Evolutionary conservation across 2,113 vertebrate genomes (phyloP), one percentile per base, ranked within the genome.

Genomic region (Nanorana parkeri): DNA sequence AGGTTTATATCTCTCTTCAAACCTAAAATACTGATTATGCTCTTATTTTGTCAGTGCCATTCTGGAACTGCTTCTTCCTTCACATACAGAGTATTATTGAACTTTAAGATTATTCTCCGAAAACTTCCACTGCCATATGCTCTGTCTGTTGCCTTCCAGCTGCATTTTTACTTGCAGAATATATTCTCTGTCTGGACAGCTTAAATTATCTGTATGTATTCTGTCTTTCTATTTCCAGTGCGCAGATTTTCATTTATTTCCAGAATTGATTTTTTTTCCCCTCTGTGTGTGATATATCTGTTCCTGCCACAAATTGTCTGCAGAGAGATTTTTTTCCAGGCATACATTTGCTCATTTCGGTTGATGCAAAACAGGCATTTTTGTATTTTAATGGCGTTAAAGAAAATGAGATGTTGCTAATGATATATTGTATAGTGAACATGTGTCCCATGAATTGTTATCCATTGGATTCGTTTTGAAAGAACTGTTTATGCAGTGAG

Each of bases 201-300:
- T 68, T 56, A 68, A 66, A 78, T 78, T 65, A 66, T 78, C 76
- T 66, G 76, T 55, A 78, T 41, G 29, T 55, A 78, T 65, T 78
- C 76, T 67, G 26, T 66, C 29, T 68, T 79, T 78, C 61, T 66
- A 78, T 67, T 68, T 56, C 52, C 65, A 79, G 24, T 16, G 52
- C 41, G 52, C n/a, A 79, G 64, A 79, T 79, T 68, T 79, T 79
- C 77, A 79, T 79, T 78, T 78, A 78, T 78, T 68, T 68, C 77
- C 55, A 36, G 64, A 79, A 68, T 79, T 68, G 77, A 79, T 79
- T 79, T 68, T 68, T 20, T 54, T 65, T 56, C 24, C 5, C 17
- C 28, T 36, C 23, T n/a, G 66, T 58, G 54, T 66, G 61, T 68
- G 64, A 68, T 78, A 79, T 54, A 79, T 79, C 77, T 58, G 65